Base-by-base conservation (phyloP, 2,797 vertebrate genomes). In the Pipistrellus kuhlii region DNA sequence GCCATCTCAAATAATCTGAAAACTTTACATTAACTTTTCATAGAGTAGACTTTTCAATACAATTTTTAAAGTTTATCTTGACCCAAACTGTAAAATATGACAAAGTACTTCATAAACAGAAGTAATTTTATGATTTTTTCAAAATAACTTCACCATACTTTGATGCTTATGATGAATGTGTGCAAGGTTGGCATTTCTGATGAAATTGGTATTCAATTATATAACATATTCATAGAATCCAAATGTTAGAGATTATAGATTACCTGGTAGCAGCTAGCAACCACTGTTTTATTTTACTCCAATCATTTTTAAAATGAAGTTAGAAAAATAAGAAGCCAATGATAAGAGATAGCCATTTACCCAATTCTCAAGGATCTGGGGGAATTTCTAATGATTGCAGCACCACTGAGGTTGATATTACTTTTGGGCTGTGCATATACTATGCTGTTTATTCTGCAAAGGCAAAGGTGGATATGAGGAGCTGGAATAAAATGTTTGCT, bases 1-100 rank as follows among this genome's bases (percentile, higher is more conserved):
- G 15, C n/a, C 17, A 51, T n/a, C 6, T 59, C 30, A 73, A 55
- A 64, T 87, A 93, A 64, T 90, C 17, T 94, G 23, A 91, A 94
- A 93, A 32, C 5, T 57, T 94, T 78, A 15, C 12, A 25, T 82
- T 44, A 57, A 90, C 27, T 89, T 89, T 77, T 25, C 9, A 71
- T 4, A 25, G 35, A 57, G 35, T 17, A 59, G 21, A 15, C 9
- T 91, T 93, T 89, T 78, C 20, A 68, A 14, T 62, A 35, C 72
- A 80, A 80, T 69, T 82, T 1, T 21, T 57, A 53, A 53, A 53
- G 2, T 12, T 77, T 91, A 86, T 35, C 2, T 94, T 84, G 51
- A 76, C 8, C 18, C 44, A 55, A 75, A 12, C 14, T n/a, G 5
- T 68, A 92, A 76, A 75, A 75, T 76, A 88, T 51, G 8, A 86